Evolutionary conservation across 1,140 invertebrate genomes (phyloP).

Genomic region (Drosophila lini): DNA sequence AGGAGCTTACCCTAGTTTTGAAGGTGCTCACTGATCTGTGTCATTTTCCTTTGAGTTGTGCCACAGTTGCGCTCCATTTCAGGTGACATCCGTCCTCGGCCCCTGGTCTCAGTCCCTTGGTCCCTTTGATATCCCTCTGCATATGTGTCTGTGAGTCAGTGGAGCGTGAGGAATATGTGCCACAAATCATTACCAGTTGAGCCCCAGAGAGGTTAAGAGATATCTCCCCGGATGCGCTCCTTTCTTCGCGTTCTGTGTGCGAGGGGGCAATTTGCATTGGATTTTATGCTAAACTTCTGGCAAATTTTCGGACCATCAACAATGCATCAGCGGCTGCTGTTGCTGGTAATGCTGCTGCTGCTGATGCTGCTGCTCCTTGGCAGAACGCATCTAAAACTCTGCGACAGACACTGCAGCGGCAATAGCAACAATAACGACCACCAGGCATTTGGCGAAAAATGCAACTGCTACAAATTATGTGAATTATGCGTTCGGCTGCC

Average conservation of each 20-base stretch:
- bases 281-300: slow-evolving; percentile 71
- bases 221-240: slow-evolving; percentile 9
- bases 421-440: slow-evolving; percentile 54
- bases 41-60: slow-evolving; percentile 36
- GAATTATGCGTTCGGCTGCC: slow-evolving; percentile 80
- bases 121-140: neutral
- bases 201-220: slow-evolving; percentile 24
- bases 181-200: slow-evolving; percentile 61
- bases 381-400: slow-evolving; percentile 37
- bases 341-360: slow-evolving; percentile 23
- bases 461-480: slow-evolving; percentile 81
- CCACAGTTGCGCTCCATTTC: slow-evolving; percentile 56
- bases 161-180: slow-evolving; percentile 38
- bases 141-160: slow-evolving; percentile 15
- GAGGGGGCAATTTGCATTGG: slow-evolving; percentile 71
- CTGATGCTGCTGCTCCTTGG: slow-evolving; percentile 27
- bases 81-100: slow-evolving; percentile 26
- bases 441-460: slow-evolving; percentile 77
- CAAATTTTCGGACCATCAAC: slow-evolving; percentile 81
- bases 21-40: slow-evolving; percentile 44
- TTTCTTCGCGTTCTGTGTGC: neutral
- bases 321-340: slow-evolving; percentile 70
- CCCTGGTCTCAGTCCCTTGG: neutral
- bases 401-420: slow-evolving; percentile 37
- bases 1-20: neutral